A percentile compares a stretch with the other conserved stretches of the same genome.
These are phyloP conservation scores for Dolichoris vasculosae DNA, from an alignment of 1,140 invertebrate species.

Conservation along the genomic window DNA sequence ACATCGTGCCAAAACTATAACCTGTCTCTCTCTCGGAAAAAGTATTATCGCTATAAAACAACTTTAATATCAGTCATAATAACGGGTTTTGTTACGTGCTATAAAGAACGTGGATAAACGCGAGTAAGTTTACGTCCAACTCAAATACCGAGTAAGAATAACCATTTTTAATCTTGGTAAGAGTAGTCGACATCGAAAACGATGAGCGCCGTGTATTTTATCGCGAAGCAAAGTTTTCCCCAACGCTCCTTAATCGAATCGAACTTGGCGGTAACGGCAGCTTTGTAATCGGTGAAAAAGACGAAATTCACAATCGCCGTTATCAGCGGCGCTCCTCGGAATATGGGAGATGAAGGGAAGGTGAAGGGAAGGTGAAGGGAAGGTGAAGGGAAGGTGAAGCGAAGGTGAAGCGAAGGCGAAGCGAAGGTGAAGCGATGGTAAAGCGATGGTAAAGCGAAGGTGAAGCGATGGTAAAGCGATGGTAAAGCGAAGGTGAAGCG, in stretches of 20 bases:
- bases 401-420: not conserved
- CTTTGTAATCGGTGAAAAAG: too few relatives aligned
- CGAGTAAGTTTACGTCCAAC: not conserved
- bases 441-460: not conserved
- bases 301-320: not conserved
- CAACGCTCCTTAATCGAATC: not conserved
- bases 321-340: too few relatives aligned
- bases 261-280: not conserved
- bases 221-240: too few relatives aligned
- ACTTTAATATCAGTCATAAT: constrained; percentile 5
- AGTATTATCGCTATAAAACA: constrained; percentile 1
- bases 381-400: not conserved
- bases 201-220: too few relatives aligned
- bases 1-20: not conserved
- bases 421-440: not conserved
- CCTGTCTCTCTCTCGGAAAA: not conserved
- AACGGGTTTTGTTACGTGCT: not conserved
- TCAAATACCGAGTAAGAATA: not conserved
- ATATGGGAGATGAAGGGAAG: too few relatives aligned
- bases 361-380: not conserved
- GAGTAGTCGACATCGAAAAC: not conserved
- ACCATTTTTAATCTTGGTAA: not conserved
- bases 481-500: not conserved
- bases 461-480: too few relatives aligned
- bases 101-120: too few relatives aligned